Evolutionary conservation across 1,140 invertebrate genomes (phyloP), one percentile per base, ranked within the genome.

Genomic region (Drosophila jambulina): DNA sequence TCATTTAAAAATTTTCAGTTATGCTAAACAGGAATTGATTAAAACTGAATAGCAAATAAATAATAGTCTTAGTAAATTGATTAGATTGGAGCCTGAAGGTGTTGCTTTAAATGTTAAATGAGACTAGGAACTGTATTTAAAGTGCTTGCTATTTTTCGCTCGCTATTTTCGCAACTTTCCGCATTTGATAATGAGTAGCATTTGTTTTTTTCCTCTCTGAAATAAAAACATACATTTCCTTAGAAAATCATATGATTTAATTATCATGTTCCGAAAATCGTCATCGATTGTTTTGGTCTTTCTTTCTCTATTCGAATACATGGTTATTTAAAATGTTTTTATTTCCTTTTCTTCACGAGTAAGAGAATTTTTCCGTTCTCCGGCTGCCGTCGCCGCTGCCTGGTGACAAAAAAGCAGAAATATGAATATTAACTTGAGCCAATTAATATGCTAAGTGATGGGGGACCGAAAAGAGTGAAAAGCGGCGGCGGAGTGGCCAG

Each of bases 381-480:
- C 34, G 27, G 54, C 27, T 34, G 46, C 46, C 25, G 25, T 2
- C 45, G 45, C 2, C n/a, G 63, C 54, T 36, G 57, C 57, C 58
- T 78, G 76, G 76, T 63, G 75, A 78, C 76, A 78, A 78, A 78
- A 78, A 71, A 36, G 53, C 76, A 48, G 60, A 69, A 78, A 78
- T 80, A 74, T 85, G 82, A 81, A 85, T 81, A 85, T 88, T 88
- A 80, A 67, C 65, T 78, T 78, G 69, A 90, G 85, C 85, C 84
- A 90, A 88, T 88, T 88, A 88, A 88, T 88, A 90, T 90, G 85
- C 88, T 90, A 85, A 86, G 80, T 77, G 86, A 72, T 84, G 72
- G 58, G 43, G 40, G 34, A 29, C 40, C 29, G 53, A 46, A 13
- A 21, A 53, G 65, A 36, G 53, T 48, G 27, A 53, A 56, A 45